Evolutionary conservation across 2,888 invertebrate genomes (phyloP), one percentile per base, ranked within the genome.

Genomic region (Diogma glabrata): DNA sequence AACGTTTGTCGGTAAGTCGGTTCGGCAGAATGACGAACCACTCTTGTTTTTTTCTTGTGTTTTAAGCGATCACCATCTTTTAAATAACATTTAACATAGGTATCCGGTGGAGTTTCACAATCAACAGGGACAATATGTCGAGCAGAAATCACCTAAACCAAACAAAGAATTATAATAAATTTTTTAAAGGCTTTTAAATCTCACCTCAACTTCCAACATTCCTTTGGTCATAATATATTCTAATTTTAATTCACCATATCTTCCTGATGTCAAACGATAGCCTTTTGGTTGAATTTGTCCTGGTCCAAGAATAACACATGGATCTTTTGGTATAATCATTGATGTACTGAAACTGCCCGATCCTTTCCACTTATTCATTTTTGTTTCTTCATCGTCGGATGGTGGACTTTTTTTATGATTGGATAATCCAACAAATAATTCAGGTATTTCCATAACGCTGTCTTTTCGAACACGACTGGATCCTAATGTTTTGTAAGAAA

Each of bases 71-170:
- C 89, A 20, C 88, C 88, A 64, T 92, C 91, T 53, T 89, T 82
- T 53, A 93, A 75, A 66, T 92, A 93, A 57, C 91, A 93, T 72
- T 94, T 93, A 50, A 93, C 91, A 72, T 94, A 94, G 17, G 92
- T 93, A 67, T 94, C 93, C 65, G 82, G 76, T 58, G 82, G 81
- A 49, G 82, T 81, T 61, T 85, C 85, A 53, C 78, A 77, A 61
- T 84, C 82, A 51, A 80, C 79, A 19, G 76, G 75, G 48, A 78
- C 75, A 55, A 87, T 80, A 59, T 81, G 82, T 57, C 80, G 73
- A 2, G 83, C 87, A 58, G 79, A 78, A 52, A 84, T 78, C 23
- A 87, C 78, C 71, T 71, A 54, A 0, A n/a, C n/a, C n/a, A 36
- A 4, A 8, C n/a, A 36, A 3, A 36, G 3, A 36, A 14, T 7